These are phyloP conservation scores for Naso thynnoides DNA, from an alignment of 2,797 vertebrate species.

Conservation along the genomic window DNA sequence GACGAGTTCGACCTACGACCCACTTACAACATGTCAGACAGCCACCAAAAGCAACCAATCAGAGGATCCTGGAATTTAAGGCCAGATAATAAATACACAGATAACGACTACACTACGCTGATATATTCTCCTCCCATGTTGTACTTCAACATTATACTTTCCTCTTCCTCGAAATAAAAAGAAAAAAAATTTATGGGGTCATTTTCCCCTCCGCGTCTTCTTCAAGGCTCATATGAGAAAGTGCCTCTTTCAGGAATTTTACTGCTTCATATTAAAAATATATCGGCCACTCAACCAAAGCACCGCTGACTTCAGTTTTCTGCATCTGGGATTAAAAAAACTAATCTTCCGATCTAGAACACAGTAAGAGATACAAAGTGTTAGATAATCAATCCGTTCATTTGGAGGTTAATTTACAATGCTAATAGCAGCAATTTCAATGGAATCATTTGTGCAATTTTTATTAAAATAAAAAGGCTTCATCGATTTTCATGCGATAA, in stretches of 20 bases:
- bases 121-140: neutral
- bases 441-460: conserved; percentile 79
- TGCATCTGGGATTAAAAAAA: conserved; percentile 23
- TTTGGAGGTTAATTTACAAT: conserved; percentile 70
- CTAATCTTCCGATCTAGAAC: conserved; percentile 17
- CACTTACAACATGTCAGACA: conserved; percentile 34
- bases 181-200: neutral
- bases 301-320: conserved; percentile 17
- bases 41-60: conserved; percentile 26
- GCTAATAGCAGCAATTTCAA: conserved; percentile 77
- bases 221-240: conserved; percentile 60
- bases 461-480: conserved; percentile 65
- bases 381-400: conserved; percentile 41
- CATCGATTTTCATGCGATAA: conserved; percentile 65
- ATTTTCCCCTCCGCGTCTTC: conserved; percentile 19
- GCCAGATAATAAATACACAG: conserved; percentile 57
- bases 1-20: neutral
- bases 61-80: conserved; percentile 33
- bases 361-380: conserved; percentile 34
- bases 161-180: conserved; percentile 6
- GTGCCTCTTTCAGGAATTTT: conserved; percentile 53
- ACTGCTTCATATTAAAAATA: conserved; percentile 45
- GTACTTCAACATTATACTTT: conserved; percentile 5
- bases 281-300: conserved; percentile 40
- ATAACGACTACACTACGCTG: conserved; percentile 26